Evolutionary conservation across 2,113 vertebrate genomes (phyloP).

Genomic region (Pardalotus punctatus): DNA sequence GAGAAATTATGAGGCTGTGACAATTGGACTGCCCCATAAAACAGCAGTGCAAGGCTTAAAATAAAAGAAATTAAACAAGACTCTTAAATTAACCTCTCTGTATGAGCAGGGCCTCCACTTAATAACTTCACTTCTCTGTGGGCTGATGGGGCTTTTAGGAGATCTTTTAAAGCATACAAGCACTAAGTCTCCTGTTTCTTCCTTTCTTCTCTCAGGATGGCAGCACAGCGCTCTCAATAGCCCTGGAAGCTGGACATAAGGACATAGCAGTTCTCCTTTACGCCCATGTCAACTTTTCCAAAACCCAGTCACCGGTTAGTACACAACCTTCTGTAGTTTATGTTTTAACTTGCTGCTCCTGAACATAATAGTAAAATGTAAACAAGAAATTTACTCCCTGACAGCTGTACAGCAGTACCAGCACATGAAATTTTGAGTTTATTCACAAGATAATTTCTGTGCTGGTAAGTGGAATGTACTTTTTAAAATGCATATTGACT

Average conservation of each 20-base stretch:
- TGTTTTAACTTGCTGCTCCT: not conserved
- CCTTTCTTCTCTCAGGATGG: slow-evolving; percentile 80
- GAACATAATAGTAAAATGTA: not conserved
- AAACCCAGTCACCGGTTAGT: slow-evolving; percentile 92
- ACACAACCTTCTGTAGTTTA: not conserved
- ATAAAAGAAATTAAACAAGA: slow-evolving; percentile 23
- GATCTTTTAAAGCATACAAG: not conserved
- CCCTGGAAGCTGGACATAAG: slow-evolving; percentile 96
- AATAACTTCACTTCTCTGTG: not conserved
- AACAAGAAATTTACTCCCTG: not conserved
- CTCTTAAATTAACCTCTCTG: slow-evolving; percentile 10
- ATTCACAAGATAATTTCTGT: not conserved
- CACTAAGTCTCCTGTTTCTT: not conserved
- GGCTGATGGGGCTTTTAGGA: not conserved
- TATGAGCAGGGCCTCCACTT: not conserved
- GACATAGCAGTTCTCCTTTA: slow-evolving; percentile 96
- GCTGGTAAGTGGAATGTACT: not conserved
- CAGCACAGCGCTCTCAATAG: slow-evolving; percentile 95
- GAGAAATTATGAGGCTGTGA: slow-evolving; percentile 21
- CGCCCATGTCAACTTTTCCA: slow-evolving; percentile 95
- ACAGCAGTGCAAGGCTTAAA: not conserved
- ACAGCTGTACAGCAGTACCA: not conserved
- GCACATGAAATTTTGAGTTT: not conserved
- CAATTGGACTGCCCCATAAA: not conserved
- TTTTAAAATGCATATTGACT: not conserved